These are phyloP conservation scores for Macquaria ambigua DNA, from an alignment of 2,113 vertebrate genomes.

Conservation along the genomic window DNA sequence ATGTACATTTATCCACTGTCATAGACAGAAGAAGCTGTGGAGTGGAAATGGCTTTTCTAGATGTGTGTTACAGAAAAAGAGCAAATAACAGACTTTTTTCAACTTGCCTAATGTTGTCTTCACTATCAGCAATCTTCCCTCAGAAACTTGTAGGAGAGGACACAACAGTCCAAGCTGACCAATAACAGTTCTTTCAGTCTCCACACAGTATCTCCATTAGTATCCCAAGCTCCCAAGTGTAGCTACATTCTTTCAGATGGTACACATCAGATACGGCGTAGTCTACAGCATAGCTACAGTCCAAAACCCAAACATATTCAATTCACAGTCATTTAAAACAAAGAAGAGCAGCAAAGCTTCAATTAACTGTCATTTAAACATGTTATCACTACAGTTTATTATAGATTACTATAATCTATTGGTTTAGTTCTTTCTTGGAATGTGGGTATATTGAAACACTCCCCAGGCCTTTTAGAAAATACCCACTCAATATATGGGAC, in stretches of 20 bases:
- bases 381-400: background rate
- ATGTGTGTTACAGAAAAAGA: background rate
- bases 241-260: background rate
- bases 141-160: background rate
- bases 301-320: background rate
- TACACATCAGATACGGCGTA: no score
- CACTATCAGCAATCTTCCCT: background rate
- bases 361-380: background rate
- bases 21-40: constrained; percentile 16
- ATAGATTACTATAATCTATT: background rate
- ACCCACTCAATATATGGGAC: background rate
- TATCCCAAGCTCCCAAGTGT: background rate
- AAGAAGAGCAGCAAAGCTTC: background rate
- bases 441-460: background rate
- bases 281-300: no score
- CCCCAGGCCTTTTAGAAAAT: background rate
- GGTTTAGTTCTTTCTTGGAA: background rate
- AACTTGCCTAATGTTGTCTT: background rate
- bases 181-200: background rate
- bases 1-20: background rate
- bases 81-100: background rate
- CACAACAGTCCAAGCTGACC: background rate
- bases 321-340: background rate
- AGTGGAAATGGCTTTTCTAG: constrained; percentile 16
- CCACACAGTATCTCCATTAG: background rate